phyloP scores from a whole-genome alignment of 2,888 invertebrate species.

The Leucophenga maculata region DNA sequence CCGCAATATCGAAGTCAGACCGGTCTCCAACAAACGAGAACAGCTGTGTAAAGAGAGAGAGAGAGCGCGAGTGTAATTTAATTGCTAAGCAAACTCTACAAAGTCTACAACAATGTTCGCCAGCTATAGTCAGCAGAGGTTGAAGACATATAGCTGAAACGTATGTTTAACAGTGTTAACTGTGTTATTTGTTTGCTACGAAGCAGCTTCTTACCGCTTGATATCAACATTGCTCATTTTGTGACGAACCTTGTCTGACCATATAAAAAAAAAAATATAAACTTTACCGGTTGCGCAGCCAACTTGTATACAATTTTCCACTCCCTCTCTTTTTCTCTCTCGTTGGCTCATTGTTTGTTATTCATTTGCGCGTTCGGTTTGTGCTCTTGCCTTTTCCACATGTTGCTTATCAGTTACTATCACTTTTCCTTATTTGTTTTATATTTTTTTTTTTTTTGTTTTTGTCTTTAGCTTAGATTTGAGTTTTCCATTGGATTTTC shows the following conservation, averaged over 20 bases:
- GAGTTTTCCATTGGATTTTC: slow-evolving; percentile 61
- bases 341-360: neutral
- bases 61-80: neutral
- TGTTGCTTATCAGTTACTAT: slow-evolving; percentile 57
- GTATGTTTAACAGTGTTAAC: no score
- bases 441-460: slow-evolving; percentile 8
- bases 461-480: no score
- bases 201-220: no score
- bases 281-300: neutral
- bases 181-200: no score
- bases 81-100: neutral
- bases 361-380: neutral
- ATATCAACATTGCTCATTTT: no score
- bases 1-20: slow-evolving; percentile 22
- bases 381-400: slow-evolving; percentile 10
- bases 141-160: no score
- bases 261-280: neutral
- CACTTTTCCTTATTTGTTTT: slow-evolving; percentile 41
- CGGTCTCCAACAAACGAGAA: slow-evolving; percentile 8
- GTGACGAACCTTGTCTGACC: no score
- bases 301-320: no score
- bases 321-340: neutral
- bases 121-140: no score
- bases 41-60: slow-evolving; percentile 7
- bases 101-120: neutral